Conservation (phyloP, 2,113 vertebrate genomes). For the Baryphthengus martii region DNA sequence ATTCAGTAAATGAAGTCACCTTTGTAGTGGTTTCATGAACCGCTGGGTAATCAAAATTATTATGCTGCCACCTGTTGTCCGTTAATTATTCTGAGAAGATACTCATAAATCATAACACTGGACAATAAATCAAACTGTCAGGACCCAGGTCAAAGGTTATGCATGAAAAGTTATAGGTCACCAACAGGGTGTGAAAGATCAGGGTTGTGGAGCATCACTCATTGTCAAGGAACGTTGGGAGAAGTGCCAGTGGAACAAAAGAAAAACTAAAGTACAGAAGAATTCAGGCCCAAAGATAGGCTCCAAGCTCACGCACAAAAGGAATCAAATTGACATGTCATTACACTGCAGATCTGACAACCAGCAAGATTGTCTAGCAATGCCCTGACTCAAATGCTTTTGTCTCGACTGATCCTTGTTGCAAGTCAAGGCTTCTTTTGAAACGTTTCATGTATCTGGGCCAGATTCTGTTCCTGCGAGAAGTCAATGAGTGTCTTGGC, state of each 20-base stretch:
- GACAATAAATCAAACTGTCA: constrained; percentile 99
- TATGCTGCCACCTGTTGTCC: constrained; percentile 97
- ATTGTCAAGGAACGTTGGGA: constrained; percentile 91
- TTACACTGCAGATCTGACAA: constrained; percentile 81
- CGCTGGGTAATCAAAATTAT: constrained; percentile 86
- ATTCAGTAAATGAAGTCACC: constrained; percentile 85
- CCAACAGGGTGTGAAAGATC: constrained; percentile 88
- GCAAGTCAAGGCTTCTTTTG: constrained; percentile 71
- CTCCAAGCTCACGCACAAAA: constrained; percentile 81
- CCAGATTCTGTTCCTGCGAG: constrained; percentile 27
- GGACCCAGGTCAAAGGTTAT: constrained; percentile 87
- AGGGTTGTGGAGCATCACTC: constrained; percentile 90
- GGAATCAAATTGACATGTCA: constrained; percentile 89
- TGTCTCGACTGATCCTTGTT: constrained; percentile 63
- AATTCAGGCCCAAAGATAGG: constrained; percentile 77
- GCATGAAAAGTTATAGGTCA: constrained; percentile 93
- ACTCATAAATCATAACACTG: constrained; percentile 99
- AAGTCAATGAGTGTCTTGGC: constrained; percentile 21
- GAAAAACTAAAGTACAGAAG: constrained; percentile 87
- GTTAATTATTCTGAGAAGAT: constrained; percentile 97
- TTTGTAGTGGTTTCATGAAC: constrained; percentile 85
- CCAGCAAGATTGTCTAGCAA: constrained; percentile 76
- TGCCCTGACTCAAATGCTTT: constrained; percentile 60
- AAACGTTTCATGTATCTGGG: constrained; percentile 25
- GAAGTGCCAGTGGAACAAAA: constrained; percentile 90